phyloP scores from a whole-genome alignment of 2,888 invertebrate genomes.

The Microctonus hyperodae region DNA sequence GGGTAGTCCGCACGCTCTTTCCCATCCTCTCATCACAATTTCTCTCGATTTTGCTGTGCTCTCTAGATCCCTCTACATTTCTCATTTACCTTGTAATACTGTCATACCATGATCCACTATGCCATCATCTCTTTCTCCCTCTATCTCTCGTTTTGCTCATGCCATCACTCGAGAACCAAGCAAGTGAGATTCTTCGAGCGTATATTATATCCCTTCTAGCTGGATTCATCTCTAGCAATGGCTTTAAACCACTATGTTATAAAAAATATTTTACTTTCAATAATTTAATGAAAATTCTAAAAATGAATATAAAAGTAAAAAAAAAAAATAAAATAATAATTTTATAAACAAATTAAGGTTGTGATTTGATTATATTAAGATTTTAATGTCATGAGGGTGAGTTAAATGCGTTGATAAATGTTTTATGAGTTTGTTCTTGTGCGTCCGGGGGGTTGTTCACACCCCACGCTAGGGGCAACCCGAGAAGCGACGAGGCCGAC shows the following conservation, averaged over 20 bases:
- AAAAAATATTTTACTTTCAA: background rate
- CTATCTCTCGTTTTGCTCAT: background rate
- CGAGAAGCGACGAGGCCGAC: conserved; percentile 40
- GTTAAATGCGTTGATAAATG: conserved; percentile 16
- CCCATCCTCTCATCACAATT: conserved; percentile 67
- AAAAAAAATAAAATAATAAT: background rate
- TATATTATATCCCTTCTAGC: conserved; percentile 2
- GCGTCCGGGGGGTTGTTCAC: conserved; percentile 25
- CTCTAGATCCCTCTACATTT: conserved; percentile 29
- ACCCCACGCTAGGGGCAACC: conserved; percentile 16
- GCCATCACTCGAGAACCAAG: background rate
- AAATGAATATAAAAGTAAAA: no score
- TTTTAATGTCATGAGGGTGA: conserved; percentile 16
- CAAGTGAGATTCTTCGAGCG: background rate
- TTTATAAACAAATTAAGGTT: background rate
- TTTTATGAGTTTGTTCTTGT: conserved; percentile 23
- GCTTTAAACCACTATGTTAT: background rate
- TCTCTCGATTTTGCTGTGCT: conserved; percentile 58
- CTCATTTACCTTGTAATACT: conserved; percentile 34
- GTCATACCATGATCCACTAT: conserved; percentile 36
- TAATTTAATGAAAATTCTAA: background rate
- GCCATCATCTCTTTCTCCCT: conserved; percentile 36
- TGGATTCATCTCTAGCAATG: background rate
- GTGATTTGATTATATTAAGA: conserved; percentile 16
- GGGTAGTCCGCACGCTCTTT: conserved; percentile 62